Base-by-base conservation (phyloP, 1,140 invertebrate species). In the Trichonephila inaurata region DNA sequence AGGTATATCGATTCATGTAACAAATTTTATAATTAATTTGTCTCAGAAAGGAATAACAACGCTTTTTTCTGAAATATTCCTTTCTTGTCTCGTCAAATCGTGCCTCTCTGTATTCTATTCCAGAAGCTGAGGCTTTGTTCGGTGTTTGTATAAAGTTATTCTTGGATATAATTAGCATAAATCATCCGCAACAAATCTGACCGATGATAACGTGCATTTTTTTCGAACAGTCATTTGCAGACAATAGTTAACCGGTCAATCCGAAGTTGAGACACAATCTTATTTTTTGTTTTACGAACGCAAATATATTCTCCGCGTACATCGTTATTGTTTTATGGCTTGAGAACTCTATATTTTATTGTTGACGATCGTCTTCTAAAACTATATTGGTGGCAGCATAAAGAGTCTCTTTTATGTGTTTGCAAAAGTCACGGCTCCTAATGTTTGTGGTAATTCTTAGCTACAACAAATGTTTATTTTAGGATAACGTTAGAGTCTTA, bases 221-320 rank as follows among this genome's bases (percentile, higher is more conserved):
- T 40, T 28, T 33, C 24, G 28, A 28, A 16, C 14, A 72, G n/a
- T 28, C 69, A 72, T 72, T 72, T 33, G 69, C 14, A 72, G 28
- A 72, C 69, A 72, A 72, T 72, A 72, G n/a, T 72, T 72, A 16
- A 28, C 69, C 69, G 69, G 69, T 72, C 69, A 18, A 16, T 72
- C 12, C n/a, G 69, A 12, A 72, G n/a, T 5, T 72, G 24, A n/a
- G 12, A 33, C 24, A 14, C 10, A 14, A 72, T 33, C n/a, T 3
- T 40, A 66, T n/a, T 72, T 14, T 12, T 33, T 16, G 28, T n/a
- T 72, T 72, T 72, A 72, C 14, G 69, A 28, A 16, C 28, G 28
- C 28, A 72, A 72, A 72, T 72, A 72, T 14, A 14, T 28, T 72
- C 28, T 3, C 16, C 33, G 3, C 3, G 33, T 72, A 72, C 28